phyloP scores from a whole-genome alignment of 2,797 vertebrate genomes.

The Chrysocyon brachyurus region DNA sequence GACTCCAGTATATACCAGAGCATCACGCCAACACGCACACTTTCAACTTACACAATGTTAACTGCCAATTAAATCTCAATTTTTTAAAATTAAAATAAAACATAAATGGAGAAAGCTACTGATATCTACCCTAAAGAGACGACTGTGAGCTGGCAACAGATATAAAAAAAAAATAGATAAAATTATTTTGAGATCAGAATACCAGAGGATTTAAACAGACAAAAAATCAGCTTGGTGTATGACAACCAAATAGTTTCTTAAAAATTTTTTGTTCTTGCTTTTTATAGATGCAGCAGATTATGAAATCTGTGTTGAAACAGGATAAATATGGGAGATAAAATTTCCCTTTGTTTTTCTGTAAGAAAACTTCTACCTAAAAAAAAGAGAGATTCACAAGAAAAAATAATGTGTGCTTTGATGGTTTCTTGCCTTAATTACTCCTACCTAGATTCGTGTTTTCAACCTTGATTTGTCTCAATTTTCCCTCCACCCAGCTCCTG shows the following conservation, averaged over 20 bases:
- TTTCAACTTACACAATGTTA: neutral
- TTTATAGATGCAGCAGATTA: neutral
- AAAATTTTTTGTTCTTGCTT: neutral
- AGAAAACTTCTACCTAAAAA: neutral
- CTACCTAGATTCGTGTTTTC: neutral
- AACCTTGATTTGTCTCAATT: neutral
- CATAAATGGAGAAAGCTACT: neutral
- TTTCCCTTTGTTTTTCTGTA: neutral
- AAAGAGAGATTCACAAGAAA: neutral
- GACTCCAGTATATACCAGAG: neutral
- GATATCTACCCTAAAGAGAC: neutral
- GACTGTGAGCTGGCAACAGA: neutral
- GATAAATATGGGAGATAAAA: neutral
- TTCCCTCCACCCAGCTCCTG: neutral
- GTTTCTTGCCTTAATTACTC: neutral
- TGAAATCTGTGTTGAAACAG: neutral
- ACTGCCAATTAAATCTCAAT: neutral
- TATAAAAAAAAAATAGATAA: neutral
- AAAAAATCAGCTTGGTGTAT: neutral
- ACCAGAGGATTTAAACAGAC: neutral
- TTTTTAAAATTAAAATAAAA: neutral
- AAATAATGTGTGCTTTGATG: neutral
- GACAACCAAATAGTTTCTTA: neutral
- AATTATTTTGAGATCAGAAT: neutral
- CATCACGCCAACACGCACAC: no score